Percentiles rank a stretch among this genome's conserved stretches.
These are phyloP conservation scores for Phoebastria nigripes DNA, from an alignment of 2,797 vertebrate species.

Conservation along the genomic window DNA sequence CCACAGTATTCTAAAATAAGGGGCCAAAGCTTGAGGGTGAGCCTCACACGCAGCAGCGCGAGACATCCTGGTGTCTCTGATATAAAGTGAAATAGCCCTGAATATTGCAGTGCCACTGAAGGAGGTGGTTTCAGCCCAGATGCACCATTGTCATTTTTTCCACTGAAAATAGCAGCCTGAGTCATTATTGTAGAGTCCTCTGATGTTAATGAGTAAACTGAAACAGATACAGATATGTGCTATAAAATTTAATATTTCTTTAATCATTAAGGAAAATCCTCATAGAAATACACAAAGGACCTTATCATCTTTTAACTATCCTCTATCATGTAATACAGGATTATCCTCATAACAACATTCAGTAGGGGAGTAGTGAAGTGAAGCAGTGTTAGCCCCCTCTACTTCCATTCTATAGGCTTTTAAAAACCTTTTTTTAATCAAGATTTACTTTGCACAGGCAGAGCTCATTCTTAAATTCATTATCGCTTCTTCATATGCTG, in stretches of 20 bases:
- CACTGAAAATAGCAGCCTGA: slow-evolving; percentile 19
- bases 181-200: not conserved
- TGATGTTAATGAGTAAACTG: not conserved
- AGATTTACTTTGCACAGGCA: not conserved
- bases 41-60: fast-evolving
- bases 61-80: not conserved
- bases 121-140: not conserved
- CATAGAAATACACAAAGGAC: not conserved
- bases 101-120: not conserved
- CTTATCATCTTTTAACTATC: not conserved
- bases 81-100: not conserved
- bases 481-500: not conserved
- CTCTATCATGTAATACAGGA: not conserved
- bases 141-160: not conserved
- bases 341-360: not conserved
- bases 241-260: not conserved
- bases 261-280: not conserved
- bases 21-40: not conserved
- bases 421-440: not conserved
- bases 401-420: not conserved
- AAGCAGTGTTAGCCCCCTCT: not conserved
- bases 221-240: not conserved
- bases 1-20: not conserved
- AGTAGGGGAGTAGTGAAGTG: not conserved
- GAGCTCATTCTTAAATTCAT: not conserved